A percentile compares a stretch with the other conserved stretches of the same genome.
Conservation (phyloP, 2,113 vertebrate genomes). For the Gopherus evgoodei region DNA sequence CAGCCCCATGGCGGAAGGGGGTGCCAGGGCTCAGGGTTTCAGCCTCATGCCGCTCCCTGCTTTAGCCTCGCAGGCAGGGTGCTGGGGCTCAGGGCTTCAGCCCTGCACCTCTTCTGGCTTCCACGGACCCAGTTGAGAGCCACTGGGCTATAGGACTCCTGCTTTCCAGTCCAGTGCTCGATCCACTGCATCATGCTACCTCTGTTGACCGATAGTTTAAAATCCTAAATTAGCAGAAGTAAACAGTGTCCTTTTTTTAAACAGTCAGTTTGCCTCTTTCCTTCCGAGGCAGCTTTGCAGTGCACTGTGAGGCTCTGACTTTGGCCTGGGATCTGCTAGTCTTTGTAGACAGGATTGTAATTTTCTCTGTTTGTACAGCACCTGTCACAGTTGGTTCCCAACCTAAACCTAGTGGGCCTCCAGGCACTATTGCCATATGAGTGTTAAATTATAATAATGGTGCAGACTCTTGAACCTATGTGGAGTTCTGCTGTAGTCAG, state of each 20-base stretch:
- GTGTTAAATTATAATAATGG: conserved; percentile 30
- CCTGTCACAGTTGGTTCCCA: not conserved
- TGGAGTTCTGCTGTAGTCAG: not conserved
- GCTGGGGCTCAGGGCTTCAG: too few relatives aligned
- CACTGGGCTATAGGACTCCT: not conserved
- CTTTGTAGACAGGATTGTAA: not conserved
- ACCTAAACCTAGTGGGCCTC: not conserved
- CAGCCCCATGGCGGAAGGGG: too few relatives aligned
- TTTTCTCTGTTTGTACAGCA: not conserved
- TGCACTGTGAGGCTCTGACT: not conserved
- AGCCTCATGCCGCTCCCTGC: too few relatives aligned
- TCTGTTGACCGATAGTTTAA: not conserved
- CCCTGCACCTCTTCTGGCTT: too few relatives aligned
- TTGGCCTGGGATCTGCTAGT: not conserved
- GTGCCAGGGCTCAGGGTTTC: too few relatives aligned
- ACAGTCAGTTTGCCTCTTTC: not conserved
- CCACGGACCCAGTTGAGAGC: too few relatives aligned
- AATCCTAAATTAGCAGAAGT: not conserved
- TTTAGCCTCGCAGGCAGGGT: too few relatives aligned
- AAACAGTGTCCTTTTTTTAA: not conserved
- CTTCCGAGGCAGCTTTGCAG: not conserved
- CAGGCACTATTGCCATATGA: not conserved
- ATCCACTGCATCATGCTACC: not conserved
- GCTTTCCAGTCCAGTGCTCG: not conserved
- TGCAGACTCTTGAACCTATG: not conserved